phyloP scores from a whole-genome alignment of 2,797 vertebrate species.

The Emys orbicularis region DNA sequence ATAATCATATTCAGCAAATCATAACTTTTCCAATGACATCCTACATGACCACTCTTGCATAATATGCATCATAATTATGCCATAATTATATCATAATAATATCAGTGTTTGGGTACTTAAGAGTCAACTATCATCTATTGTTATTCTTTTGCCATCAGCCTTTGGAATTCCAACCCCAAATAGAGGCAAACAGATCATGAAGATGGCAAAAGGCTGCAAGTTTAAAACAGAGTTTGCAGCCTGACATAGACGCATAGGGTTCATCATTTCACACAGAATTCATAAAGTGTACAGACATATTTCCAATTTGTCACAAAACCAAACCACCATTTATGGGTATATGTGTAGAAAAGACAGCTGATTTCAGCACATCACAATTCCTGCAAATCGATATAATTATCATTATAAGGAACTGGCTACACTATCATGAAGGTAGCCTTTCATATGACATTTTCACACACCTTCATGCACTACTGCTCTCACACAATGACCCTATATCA shows the following conservation, averaged over 20 bases:
- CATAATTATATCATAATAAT: no score
- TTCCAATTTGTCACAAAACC: neutral
- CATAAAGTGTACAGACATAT: neutral
- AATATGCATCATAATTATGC: no score
- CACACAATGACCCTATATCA: constrained; percentile 23
- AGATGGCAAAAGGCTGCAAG: neutral
- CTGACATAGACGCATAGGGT: neutral
- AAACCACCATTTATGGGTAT: constrained; percentile 22
- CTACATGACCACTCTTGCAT: no score
- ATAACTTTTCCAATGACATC: no score
- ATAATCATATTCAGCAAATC: no score
- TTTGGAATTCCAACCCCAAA: neutral
- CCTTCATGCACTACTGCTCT: constrained; percentile 8
- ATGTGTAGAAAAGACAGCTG: constrained; percentile 32
- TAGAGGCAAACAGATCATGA: neutral
- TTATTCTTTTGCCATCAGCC: neutral
- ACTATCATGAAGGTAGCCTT: constrained; percentile 35
- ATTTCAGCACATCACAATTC: constrained; percentile 2
- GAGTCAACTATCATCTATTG: neutral
- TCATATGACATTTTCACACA: neutral
- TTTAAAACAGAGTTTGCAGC: neutral
- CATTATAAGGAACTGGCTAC: constrained; percentile 19
- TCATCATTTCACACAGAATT: neutral
- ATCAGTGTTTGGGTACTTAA: neutral
- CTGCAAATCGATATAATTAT: constrained; percentile 13